Conservation (phyloP, 2,113 vertebrate species). For the Isurus oxyrinchus region DNA sequence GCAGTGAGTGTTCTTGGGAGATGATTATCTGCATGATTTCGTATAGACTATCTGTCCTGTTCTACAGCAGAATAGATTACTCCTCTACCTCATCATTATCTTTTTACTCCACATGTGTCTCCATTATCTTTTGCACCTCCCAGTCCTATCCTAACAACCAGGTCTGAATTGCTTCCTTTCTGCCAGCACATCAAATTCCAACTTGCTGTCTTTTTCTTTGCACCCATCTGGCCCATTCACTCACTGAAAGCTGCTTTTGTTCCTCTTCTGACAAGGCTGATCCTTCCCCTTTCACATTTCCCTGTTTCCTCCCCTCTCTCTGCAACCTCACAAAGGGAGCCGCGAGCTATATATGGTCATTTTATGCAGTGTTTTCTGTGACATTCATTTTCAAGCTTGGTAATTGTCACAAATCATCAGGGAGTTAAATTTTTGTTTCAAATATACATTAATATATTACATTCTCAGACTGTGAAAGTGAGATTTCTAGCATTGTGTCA, state of each 20-base stretch:
- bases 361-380: background rate
- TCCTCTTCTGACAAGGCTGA: background rate
- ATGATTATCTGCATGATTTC: background rate
- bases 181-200: background rate
- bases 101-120: background rate
- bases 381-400: background rate
- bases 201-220: background rate
- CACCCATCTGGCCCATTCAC: background rate
- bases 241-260: background rate
- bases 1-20: background rate
- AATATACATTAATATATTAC: background rate
- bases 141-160: background rate
- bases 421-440: background rate
- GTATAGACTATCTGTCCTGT: background rate
- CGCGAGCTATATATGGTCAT: no score
- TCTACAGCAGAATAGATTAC: background rate
- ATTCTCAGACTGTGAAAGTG: background rate
- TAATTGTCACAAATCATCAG: background rate
- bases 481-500: background rate
- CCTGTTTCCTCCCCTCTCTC: background rate
- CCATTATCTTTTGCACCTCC: background rate
- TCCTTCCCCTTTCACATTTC: background rate
- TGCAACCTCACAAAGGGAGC: background rate
- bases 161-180: background rate
- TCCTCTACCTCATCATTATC: background rate